Conservation (phyloP, 1,140 invertebrate species). For the Liolophura sinensis region DNA sequence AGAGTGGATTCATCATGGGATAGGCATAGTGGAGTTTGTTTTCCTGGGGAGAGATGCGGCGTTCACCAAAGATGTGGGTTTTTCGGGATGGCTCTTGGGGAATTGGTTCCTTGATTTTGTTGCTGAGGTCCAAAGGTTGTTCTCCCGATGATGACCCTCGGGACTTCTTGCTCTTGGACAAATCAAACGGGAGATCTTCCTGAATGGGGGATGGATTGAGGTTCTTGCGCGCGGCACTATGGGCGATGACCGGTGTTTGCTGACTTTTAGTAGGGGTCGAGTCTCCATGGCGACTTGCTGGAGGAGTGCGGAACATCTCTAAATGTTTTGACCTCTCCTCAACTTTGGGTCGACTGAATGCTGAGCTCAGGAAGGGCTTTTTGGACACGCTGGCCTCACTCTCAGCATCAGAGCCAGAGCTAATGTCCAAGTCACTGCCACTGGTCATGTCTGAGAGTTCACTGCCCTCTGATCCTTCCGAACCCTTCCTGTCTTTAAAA, state of each 20-base stretch:
- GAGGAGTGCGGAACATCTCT: background rate
- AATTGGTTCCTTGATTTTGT: slow-evolving; percentile 27
- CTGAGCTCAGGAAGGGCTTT: slow-evolving; percentile 3
- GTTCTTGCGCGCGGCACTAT: too few species aligned
- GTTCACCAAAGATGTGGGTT: slow-evolving; percentile 48
- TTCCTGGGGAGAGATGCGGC: slow-evolving; percentile 8
- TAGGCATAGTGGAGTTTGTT: slow-evolving; percentile 42
- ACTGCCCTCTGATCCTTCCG: slow-evolving; percentile 6
- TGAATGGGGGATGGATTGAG: too few species aligned
- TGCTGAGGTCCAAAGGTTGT: slow-evolving; percentile 38
- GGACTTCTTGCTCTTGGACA: background rate
- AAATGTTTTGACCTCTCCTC: too few species aligned
- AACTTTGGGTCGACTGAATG: too few species aligned
- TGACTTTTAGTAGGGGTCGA: too few species aligned
- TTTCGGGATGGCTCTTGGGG: slow-evolving; percentile 38
- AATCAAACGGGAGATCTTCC: background rate
- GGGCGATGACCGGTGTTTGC: too few species aligned
- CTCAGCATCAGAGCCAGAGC: slow-evolving; percentile 39
- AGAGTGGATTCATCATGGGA: slow-evolving; percentile 34
- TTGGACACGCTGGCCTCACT: slow-evolving; percentile 26
- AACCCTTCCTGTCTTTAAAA: slow-evolving; percentile 15
- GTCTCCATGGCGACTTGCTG: too few species aligned
- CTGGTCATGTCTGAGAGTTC: slow-evolving; percentile 33
- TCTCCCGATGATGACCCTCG: slow-evolving; percentile 13
- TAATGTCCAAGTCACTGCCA: slow-evolving; percentile 38